A percentile compares a stretch with the other conserved stretches of the same genome.
These are phyloP conservation scores for Chelidonichthys spinosus DNA, from an alignment of 2,797 vertebrate genomes.

Conservation along the genomic window DNA sequence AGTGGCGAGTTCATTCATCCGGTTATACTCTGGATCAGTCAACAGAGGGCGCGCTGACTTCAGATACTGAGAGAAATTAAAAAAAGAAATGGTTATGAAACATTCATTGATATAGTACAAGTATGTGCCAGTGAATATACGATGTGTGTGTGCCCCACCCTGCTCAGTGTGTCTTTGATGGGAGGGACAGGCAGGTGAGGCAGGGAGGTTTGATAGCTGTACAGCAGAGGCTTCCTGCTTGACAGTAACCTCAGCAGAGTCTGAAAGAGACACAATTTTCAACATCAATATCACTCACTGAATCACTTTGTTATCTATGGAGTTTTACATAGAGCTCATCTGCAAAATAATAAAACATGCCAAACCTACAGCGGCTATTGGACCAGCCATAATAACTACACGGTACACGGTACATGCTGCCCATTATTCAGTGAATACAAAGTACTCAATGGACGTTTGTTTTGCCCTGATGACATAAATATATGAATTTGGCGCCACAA, in stretches of 20 bases:
- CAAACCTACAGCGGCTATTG: too few relatives aligned
- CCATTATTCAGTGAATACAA: too few relatives aligned
- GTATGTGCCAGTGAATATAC: background rate
- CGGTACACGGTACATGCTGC: too few relatives aligned
- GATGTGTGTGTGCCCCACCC: slow-evolving; percentile 75
- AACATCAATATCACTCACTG: too few relatives aligned
- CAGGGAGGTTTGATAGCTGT: slow-evolving; percentile 90
- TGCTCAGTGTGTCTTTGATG: slow-evolving; percentile 85
- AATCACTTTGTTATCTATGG: too few relatives aligned
- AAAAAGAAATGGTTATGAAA: too few relatives aligned
- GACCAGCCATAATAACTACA: too few relatives aligned
- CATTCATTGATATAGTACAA: background rate
- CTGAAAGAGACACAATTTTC: slow-evolving; percentile 58
- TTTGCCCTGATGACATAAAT: too few relatives aligned
- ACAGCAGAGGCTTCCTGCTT: slow-evolving; percentile 87
- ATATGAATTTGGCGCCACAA: too few relatives aligned
- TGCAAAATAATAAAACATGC: too few relatives aligned
- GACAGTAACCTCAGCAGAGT: slow-evolving; percentile 87
- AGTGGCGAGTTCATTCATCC: slow-evolving; percentile 76
- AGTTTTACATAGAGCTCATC: too few relatives aligned
- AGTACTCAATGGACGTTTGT: too few relatives aligned
- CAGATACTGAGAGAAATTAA: slow-evolving; percentile 81
- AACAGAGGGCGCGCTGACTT: slow-evolving; percentile 86
- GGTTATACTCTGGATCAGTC: slow-evolving; percentile 75
- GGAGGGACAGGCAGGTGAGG: slow-evolving; percentile 89